Percentiles rank a stretch among this genome's conserved stretches.
Conservation (phyloP, 2,888 invertebrate genomes). For the Tetramorium bicarinatum region DNA sequence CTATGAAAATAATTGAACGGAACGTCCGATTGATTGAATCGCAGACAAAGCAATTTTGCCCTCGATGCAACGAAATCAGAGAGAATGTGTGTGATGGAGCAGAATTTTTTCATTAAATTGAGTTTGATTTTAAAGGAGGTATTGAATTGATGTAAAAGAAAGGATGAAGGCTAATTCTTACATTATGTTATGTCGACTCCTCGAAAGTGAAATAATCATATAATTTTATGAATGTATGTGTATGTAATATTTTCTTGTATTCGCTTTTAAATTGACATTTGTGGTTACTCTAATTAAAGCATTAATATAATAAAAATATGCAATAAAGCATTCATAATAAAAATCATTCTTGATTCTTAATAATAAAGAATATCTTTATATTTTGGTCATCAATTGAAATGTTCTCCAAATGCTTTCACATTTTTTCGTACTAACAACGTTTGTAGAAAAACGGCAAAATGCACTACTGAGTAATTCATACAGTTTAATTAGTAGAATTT, state of each 20-base stretch:
- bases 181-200: neutral
- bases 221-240: neutral
- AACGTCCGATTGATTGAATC: neutral
- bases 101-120: neutral
- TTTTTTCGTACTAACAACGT: too few species aligned
- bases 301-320: neutral
- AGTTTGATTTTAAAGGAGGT: neutral
- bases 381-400: neutral
- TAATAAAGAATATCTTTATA: neutral
- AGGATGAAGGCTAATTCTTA: neutral
- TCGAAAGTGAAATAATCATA: neutral
- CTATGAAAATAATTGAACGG: conserved; percentile 13
- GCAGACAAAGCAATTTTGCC: neutral
- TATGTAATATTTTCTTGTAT: neutral
- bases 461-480: neutral
- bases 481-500: neutral
- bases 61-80: neutral
- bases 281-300: neutral
- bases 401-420: neutral
- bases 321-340: neutral
- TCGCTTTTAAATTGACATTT: neutral
- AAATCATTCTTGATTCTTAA: neutral
- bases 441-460: neutral
- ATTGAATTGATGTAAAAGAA: neutral
- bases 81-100: too few species aligned